phyloP scores from a whole-genome alignment of 1,140 invertebrate genomes.

The Drosophila pachea region DNA sequence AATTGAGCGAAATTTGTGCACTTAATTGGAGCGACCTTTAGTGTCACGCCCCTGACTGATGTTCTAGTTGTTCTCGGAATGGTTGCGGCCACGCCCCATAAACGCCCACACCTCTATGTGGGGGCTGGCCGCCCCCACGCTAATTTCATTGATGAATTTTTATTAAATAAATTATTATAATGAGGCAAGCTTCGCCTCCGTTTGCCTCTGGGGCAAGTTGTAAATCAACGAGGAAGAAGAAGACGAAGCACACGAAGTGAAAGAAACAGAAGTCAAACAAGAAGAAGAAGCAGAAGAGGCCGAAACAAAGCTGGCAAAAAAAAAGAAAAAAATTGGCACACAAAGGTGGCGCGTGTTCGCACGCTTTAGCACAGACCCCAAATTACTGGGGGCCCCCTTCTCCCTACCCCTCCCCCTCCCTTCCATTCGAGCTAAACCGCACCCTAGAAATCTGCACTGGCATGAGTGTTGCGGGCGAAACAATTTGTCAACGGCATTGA shows the following conservation, averaged over 20 bases:
- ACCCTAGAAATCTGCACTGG: background rate
- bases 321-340: constrained; percentile 34
- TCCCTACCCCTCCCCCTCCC: background rate
- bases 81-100: background rate
- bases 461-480: background rate
- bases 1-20: constrained; percentile 57
- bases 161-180: constrained; percentile 75
- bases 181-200: constrained; percentile 32
- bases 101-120: background rate
- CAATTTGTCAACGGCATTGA: background rate
- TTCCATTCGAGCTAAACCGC: background rate
- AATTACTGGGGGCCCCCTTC: background rate
- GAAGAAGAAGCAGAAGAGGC: background rate
- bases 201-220: constrained; percentile 26
- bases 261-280: background rate
- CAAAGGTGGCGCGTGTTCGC: constrained; percentile 62
- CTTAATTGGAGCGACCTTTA: constrained; percentile 70
- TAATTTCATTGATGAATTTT: constrained; percentile 75
- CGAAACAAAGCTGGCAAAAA: constrained; percentile 8
- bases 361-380: constrained; percentile 44
- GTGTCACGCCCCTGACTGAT: constrained; percentile 57
- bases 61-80: constrained; percentile 5
- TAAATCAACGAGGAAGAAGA: constrained; percentile 40
- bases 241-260: background rate
- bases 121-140: constrained; percentile 39